phyloP scores from a whole-genome alignment of 2,797 vertebrate genomes.

The Calcarius lapponicus region DNA sequence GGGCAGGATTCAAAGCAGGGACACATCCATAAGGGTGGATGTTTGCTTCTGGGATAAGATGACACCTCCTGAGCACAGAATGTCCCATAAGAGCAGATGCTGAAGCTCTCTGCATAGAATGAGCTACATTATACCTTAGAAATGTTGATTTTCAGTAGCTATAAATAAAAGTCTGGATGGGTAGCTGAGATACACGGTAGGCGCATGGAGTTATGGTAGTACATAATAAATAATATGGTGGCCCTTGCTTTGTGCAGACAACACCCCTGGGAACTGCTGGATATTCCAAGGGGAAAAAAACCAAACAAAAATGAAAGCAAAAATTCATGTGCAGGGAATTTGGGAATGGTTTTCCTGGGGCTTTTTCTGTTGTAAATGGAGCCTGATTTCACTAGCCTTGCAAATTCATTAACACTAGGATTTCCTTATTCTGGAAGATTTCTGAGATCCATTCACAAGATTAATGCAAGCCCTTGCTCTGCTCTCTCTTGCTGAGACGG shows the following conservation, averaged over 20 bases:
- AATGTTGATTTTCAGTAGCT: neutral
- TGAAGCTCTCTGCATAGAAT: neutral
- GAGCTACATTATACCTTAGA: neutral
- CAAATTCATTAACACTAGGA: neutral
- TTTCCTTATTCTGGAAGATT: neutral
- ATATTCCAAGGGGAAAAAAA: neutral
- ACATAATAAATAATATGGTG: neutral
- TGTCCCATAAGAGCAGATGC: neutral
- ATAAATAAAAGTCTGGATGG: neutral
- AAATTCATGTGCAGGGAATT: neutral
- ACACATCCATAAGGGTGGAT: fast-evolving
- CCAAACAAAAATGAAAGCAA: neutral
- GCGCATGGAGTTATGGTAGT: neutral
- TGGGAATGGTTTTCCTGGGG: neutral
- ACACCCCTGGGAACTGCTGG: neutral
- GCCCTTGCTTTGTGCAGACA: neutral
- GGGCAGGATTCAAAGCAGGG: neutral
- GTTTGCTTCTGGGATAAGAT: neutral
- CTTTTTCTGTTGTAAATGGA: neutral
- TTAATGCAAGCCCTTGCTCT: neutral
- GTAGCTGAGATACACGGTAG: fast-evolving
- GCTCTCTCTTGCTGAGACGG: neutral
- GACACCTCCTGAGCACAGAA: neutral
- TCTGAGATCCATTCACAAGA: neutral
- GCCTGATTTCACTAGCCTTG: neutral